Conservation (phyloP, 2,113 vertebrate genomes). For the Melanerpes aurifrons region DNA sequence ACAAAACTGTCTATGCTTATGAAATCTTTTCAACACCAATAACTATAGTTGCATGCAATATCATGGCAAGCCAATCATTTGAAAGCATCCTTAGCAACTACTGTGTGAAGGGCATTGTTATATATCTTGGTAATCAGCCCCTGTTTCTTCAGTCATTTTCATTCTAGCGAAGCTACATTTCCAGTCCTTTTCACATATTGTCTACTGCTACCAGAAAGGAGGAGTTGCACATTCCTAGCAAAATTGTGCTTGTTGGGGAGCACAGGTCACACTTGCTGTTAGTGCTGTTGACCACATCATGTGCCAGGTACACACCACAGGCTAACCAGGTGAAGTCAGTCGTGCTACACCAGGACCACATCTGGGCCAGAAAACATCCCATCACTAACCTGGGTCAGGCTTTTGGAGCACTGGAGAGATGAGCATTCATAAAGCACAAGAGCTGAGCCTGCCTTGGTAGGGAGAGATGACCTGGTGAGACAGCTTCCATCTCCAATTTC, state of each 20-base stretch:
- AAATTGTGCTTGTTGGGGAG: accelerated
- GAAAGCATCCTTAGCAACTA: background rate
- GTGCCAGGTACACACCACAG: background rate
- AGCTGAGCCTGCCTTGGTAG: background rate
- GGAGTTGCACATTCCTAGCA: background rate
- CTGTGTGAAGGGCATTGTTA: background rate
- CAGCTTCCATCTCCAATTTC: background rate
- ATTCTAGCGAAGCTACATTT: background rate
- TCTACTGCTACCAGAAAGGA: background rate
- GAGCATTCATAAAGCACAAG: background rate
- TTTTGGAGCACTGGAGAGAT: background rate
- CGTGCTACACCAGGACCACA: background rate
- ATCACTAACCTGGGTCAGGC: background rate
- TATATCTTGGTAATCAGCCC: background rate
- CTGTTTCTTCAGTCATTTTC: background rate
- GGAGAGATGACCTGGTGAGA: slow-evolving; percentile 17
- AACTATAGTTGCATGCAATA: background rate
- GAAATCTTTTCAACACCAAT: background rate
- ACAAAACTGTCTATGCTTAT: background rate
- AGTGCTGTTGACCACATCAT: background rate
- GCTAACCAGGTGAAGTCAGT: accelerated
- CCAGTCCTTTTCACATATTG: background rate
- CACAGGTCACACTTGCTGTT: background rate
- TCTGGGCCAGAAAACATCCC: background rate
- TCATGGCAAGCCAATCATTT: background rate